Evolutionary conservation across 2,888 invertebrate species (phyloP).

Genomic region (Cinara cedri): DNA sequence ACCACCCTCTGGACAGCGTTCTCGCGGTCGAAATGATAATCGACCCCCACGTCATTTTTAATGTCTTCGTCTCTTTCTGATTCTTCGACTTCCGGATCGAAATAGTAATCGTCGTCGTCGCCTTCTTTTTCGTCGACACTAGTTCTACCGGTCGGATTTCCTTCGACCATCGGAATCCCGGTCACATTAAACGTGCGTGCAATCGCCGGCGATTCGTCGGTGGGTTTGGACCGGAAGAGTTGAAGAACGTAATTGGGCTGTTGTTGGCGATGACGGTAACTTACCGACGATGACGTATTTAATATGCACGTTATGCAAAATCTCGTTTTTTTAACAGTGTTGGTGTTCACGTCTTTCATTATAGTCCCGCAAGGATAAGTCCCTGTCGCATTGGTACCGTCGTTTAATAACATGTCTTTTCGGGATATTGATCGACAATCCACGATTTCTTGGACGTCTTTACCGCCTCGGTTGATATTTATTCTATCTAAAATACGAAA

Average conservation of each 20-base stretch:
- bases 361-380: not conserved
- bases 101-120: slow-evolving; percentile 24
- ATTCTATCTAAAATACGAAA: slow-evolving; percentile 7
- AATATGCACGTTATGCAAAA: slow-evolving; percentile 28
- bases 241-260: slow-evolving; percentile 24
- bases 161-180: not conserved
- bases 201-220: not conserved
- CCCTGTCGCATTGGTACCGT: not conserved
- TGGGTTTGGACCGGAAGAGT: not conserved
- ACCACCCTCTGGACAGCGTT: slow-evolving; percentile 4
- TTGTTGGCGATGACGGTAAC: not conserved
- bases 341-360: not conserved
- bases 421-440: slow-evolving; percentile 9
- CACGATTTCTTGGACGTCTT: slow-evolving; percentile 10
- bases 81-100: slow-evolving; percentile 1
- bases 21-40: not conserved
- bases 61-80: not conserved
- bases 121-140: not conserved
- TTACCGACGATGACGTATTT: not conserved
- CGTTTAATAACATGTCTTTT: not conserved
- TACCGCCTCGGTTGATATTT: not conserved
- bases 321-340: not conserved
- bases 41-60: not conserved
- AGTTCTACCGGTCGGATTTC: not conserved
- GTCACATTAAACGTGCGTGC: slow-evolving; percentile 8